A percentile compares a stretch with the other conserved stretches of the same genome.
Evolutionary conservation across 2,888 invertebrate genomes (phyloP).

Genomic region (Harpalus rubripes): DNA sequence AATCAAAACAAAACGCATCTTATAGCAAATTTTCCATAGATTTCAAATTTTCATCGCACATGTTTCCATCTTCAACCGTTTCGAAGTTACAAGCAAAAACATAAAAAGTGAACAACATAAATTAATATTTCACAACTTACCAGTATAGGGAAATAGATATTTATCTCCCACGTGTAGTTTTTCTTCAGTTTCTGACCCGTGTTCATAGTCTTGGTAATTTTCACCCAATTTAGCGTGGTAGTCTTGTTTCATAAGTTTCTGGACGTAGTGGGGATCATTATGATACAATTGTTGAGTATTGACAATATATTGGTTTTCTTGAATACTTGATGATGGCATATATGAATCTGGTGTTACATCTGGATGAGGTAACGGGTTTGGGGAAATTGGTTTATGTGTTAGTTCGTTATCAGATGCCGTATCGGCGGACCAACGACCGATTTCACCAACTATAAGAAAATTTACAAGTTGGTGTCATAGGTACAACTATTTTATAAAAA

Average conservation of each 20-base stretch:
- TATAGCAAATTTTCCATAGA: not conserved
- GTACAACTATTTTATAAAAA: too few species aligned
- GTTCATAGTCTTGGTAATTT: conserved; percentile 81
- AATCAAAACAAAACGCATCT: not conserved
- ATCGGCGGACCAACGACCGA: conserved; percentile 88
- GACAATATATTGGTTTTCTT: conserved; percentile 61
- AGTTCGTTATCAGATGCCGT: conserved; percentile 88
- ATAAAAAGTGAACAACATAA: not conserved
- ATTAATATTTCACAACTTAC: conserved; percentile 72
- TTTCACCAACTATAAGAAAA: conserved; percentile 70
- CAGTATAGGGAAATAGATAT: conserved; percentile 91
- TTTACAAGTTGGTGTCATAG: too few species aligned
- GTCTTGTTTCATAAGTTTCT: conserved; percentile 72
- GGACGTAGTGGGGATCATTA: conserved; percentile 66
- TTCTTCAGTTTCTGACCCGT: conserved; percentile 85
- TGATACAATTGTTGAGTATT: conserved; percentile 50
- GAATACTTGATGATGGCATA: conserved; percentile 76
- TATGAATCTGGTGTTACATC: conserved; percentile 85
- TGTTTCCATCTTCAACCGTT: not conserved
- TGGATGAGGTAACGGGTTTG: conserved; percentile 87
- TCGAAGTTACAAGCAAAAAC: not conserved
- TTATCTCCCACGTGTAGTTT: conserved; percentile 87
- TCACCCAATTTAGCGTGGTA: conserved; percentile 73
- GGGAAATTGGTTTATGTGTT: conserved; percentile 81
- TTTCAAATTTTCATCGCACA: not conserved